A percentile compares a stretch with the other conserved stretches of the same genome.
phyloP scores from a whole-genome alignment of 2,797 vertebrate species.

The Manis javanica region DNA sequence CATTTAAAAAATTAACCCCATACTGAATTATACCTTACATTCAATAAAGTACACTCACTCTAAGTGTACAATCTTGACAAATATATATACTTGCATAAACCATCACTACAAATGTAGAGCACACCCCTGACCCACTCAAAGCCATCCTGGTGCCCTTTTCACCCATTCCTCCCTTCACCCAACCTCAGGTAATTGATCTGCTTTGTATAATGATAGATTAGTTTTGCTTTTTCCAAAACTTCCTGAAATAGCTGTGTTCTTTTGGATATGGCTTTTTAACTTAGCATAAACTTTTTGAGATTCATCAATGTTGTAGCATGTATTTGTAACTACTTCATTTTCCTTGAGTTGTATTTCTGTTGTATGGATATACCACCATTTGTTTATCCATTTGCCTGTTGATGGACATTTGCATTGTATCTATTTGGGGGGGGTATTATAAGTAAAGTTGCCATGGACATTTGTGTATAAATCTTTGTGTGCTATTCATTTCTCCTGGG shows the following conservation, averaged over 20 bases:
- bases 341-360: not conserved
- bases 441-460: not conserved
- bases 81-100: not conserved
- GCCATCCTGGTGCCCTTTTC: not conserved
- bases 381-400: not conserved
- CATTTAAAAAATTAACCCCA: not conserved
- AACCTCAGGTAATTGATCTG: not conserved
- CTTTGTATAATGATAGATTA: not conserved
- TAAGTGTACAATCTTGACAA: not conserved
- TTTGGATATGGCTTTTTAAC: not conserved
- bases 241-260: not conserved
- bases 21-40: not conserved
- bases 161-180: not conserved
- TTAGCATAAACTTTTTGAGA: not conserved
- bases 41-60: not conserved
- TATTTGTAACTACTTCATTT: not conserved
- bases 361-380: not conserved
- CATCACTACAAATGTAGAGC: not conserved
- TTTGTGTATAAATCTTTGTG: not conserved
- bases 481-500: not conserved
- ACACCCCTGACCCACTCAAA: not conserved
- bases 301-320: not conserved
- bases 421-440: not conserved
- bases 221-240: not conserved
- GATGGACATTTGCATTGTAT: not conserved